Evolutionary conservation across 2,888 invertebrate species (phyloP), one percentile per base, ranked within the genome.

Genomic region (Monochamus alternatus): DNA sequence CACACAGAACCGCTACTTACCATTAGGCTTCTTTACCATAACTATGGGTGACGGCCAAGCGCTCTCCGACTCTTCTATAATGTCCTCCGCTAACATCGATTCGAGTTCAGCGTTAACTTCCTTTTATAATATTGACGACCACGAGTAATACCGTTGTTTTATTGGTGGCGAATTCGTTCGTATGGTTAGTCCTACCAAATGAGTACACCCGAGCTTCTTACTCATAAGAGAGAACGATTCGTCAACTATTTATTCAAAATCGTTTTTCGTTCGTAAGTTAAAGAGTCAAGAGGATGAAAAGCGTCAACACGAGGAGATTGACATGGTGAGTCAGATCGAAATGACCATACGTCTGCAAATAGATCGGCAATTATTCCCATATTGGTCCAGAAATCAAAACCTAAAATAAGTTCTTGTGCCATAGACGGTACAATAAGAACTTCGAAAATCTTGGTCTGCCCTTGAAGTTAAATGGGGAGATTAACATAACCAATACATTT

Each of bases 11-110:
- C 85, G 62, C 51, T 75, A 74, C 0, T 74, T 77, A 8, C 75
- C 70, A 75, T 85, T 84, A 62, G 84, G 83, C 77, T 87, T 89
- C 32, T 74, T 76, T 0, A 87, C 85, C n/a, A 89, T 68, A 0
- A 77, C 73, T 9, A 78, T 78, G 4, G 79, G 80, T 4, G 73
- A 76, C 22, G 2, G 87, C 86, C 86, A 89, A 0, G 88, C 86
- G 31, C 80, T 80, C 8, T 66, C 63, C 0, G 82, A 82, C 3
- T 76, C 76, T 47, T 84, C 83, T 7, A 84, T 74, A 79, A 84
- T 22, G 65, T 76, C 8, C 80, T 84, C 22, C 59, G 77, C 72
- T 70, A 84, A 32, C 80, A 86, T 82, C 43, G 80, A 78, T 31
- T 66, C 78, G n/a, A 84, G 59, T 66, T 85, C 80, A 3, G 52